Percentiles rank a stretch among this genome's conserved stretches.
Conservation (phyloP, 37 sponge, comb jelly and placozoan genomes). For the Cliona cf. orientalis region DNA sequence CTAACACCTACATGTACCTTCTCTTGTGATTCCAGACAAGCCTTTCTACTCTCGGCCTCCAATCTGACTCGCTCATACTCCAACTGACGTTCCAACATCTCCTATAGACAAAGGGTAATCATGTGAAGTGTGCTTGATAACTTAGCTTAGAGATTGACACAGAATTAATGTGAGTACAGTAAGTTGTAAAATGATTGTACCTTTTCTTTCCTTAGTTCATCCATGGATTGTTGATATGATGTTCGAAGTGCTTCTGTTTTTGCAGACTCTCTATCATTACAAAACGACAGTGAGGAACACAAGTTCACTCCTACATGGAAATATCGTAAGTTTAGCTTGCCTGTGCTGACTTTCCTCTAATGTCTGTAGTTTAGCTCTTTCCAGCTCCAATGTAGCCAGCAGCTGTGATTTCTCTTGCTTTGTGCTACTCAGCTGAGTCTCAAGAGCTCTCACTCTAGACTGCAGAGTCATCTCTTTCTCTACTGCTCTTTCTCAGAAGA, state of each 20-base stretch:
- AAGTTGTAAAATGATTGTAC: conserved; percentile 32
- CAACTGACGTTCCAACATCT: conserved; percentile 61
- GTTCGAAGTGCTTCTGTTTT: conserved; percentile 60
- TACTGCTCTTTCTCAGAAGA: too few relatives aligned
- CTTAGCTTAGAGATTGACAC: too few relatives aligned
- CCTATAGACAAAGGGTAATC: too few relatives aligned
- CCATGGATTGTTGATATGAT: conserved; percentile 38
- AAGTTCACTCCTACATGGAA: too few relatives aligned
- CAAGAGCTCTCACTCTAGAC: conserved; percentile 42
- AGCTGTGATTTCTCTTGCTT: conserved; percentile 78
- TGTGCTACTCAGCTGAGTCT: conserved; percentile 49
- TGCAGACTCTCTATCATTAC: conserved; percentile 48
- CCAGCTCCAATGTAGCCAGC: conserved; percentile 74
- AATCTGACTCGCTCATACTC: conserved; percentile 75
- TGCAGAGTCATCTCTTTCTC: conserved; percentile 64
- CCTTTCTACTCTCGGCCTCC: conserved; percentile 76
- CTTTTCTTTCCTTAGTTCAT: conserved; percentile 80
- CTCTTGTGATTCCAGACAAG: conserved; percentile 63
- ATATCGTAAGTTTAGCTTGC: too few relatives aligned
- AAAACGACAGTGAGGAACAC: too few relatives aligned
- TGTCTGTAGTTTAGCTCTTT: conserved; percentile 61
- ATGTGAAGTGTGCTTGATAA: too few relatives aligned
- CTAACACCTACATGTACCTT: too few relatives aligned
- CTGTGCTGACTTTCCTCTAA: conserved; percentile 74
- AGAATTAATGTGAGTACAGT: too few relatives aligned